A percentile compares a stretch with the other conserved stretches of the same genome.
phyloP scores from a whole-genome alignment of 30 jellyfish, hydroid and myxozoan genomes.

The Aurelia coerulea region DNA sequence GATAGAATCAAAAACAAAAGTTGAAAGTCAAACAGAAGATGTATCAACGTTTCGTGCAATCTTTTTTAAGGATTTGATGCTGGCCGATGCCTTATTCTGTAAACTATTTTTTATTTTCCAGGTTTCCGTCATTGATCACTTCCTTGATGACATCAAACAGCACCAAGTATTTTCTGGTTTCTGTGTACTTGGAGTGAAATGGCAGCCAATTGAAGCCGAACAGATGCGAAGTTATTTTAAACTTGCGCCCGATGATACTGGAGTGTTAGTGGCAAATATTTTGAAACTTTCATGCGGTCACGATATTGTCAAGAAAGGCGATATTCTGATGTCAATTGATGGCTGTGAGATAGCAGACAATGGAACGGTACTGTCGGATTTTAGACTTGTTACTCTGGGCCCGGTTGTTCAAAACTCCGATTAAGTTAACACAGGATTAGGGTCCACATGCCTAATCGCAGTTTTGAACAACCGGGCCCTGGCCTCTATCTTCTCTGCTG shows the following conservation, averaged over 20 bases:
- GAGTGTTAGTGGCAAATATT: slow-evolving; percentile 60
- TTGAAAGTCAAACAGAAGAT: too few species aligned
- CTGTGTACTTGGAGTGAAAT: slow-evolving; percentile 59
- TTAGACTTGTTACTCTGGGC: not conserved
- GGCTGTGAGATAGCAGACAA: slow-evolving; percentile 67
- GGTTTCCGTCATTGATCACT: slow-evolving; percentile 67
- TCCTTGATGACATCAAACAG: slow-evolving; percentile 52
- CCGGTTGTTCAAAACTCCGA: not conserved
- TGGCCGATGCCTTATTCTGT: too few species aligned
- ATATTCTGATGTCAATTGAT: slow-evolving; percentile 63
- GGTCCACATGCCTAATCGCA: too few species aligned
- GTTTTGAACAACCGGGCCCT: too few species aligned
- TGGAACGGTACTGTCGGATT: slow-evolving; percentile 48
- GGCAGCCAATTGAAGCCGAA: slow-evolving; percentile 80
- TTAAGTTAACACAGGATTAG: too few species aligned
- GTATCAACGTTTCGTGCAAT: too few species aligned
- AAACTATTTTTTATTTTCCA: not conserved
- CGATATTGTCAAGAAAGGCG: slow-evolving; percentile 56
- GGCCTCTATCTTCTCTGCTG: too few species aligned
- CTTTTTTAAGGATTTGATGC: too few species aligned
- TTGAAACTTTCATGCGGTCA: slow-evolving; percentile 67
- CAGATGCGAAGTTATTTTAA: slow-evolving; percentile 76
- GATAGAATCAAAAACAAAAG: too few species aligned
- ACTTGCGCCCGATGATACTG: slow-evolving; percentile 53
- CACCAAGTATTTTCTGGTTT: slow-evolving; percentile 58